Evolutionary conservation across 2,888 invertebrate species (phyloP).

Genomic region (Folsomia candida): DNA sequence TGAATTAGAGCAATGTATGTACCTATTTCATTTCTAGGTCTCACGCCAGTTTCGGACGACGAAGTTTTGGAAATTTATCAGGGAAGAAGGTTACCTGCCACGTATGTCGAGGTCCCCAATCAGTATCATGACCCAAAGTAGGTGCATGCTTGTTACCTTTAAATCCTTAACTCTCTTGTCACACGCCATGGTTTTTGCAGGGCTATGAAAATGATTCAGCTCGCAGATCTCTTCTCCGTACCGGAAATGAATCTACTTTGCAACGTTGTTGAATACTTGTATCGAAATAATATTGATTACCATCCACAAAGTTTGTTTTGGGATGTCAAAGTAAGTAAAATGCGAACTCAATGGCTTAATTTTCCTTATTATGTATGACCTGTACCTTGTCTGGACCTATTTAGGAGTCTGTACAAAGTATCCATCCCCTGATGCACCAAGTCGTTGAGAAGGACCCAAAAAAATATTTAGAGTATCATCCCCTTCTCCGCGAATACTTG

Average conservation of each 20-base stretch:
- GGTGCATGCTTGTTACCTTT: too few species aligned
- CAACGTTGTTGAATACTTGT: conserved; percentile 90
- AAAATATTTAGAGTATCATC: conserved; percentile 75
- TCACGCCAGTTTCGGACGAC: conserved; percentile 74
- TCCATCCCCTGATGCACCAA: conserved; percentile 85
- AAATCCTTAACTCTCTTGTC: too few species aligned
- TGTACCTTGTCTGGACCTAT: not conserved
- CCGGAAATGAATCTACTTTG: conserved; percentile 93
- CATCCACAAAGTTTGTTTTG: conserved; percentile 93
- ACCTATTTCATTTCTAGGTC: conserved; percentile 38
- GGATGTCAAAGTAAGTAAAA: conserved; percentile 75
- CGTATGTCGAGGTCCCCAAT: conserved; percentile 70
- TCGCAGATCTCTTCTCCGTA: conserved; percentile 93
- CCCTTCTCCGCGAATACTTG: conserved; percentile 71
- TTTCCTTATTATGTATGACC: not conserved
- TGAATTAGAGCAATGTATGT: not conserved
- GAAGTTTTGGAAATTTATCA: conserved; percentile 83
- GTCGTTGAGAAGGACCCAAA: conserved; percentile 77
- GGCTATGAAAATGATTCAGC: conserved; percentile 75
- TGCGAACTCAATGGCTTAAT: not conserved
- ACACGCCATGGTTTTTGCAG: conserved; percentile 37
- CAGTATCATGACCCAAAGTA: conserved; percentile 40
- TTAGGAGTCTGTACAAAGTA: conserved; percentile 80
- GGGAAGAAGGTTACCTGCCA: conserved; percentile 80
- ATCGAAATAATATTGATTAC: conserved; percentile 82